phyloP scores from a whole-genome alignment of 2,888 invertebrate genomes.

The Habroteleia sp. region DNA sequence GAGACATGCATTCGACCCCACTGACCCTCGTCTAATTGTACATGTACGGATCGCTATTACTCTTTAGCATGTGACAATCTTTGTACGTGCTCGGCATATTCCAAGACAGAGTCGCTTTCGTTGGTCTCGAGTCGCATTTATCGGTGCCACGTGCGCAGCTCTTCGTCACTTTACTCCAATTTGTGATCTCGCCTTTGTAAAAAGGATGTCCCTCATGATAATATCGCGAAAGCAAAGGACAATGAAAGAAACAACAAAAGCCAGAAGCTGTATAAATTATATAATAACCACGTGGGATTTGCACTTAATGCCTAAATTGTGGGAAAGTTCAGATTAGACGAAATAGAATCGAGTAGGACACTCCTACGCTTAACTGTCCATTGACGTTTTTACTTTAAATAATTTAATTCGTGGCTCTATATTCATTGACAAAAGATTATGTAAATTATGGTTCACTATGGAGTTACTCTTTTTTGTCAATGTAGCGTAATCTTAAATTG shows the following conservation, averaged over 20 bases:
- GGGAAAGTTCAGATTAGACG: constrained; percentile 44
- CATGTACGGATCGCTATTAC: constrained; percentile 29
- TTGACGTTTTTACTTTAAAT: constrained; percentile 21
- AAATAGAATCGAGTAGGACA: constrained; percentile 1
- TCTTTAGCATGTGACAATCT: constrained; percentile 42
- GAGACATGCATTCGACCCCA: constrained; percentile 16
- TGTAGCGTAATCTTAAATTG: no score
- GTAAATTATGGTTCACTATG: no score
- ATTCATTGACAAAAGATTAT: no score
- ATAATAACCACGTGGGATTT: constrained; percentile 61
- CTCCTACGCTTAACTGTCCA: constrained; percentile 24
- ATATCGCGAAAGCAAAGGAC: constrained; percentile 47
- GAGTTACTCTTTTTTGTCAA: no score
- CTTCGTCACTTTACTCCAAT: constrained; percentile 60
- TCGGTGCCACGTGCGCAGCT: constrained; percentile 55
- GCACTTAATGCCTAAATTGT: constrained; percentile 45
- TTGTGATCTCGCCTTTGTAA: constrained; percentile 59
- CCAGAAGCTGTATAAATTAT: constrained; percentile 35
- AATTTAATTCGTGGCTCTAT: neutral
- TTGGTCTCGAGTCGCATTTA: constrained; percentile 13
- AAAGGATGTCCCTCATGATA: constrained; percentile 64
- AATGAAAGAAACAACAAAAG: constrained; percentile 13
- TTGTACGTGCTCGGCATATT: constrained; percentile 47
- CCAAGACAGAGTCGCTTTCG: constrained; percentile 21
- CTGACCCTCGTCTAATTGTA: constrained; percentile 49